A percentile compares a stretch with the other conserved stretches of the same genome.
Evolutionary conservation across 2,113 vertebrate genomes (phyloP).

Genomic region (Pomatorhinus ruficollis): DNA sequence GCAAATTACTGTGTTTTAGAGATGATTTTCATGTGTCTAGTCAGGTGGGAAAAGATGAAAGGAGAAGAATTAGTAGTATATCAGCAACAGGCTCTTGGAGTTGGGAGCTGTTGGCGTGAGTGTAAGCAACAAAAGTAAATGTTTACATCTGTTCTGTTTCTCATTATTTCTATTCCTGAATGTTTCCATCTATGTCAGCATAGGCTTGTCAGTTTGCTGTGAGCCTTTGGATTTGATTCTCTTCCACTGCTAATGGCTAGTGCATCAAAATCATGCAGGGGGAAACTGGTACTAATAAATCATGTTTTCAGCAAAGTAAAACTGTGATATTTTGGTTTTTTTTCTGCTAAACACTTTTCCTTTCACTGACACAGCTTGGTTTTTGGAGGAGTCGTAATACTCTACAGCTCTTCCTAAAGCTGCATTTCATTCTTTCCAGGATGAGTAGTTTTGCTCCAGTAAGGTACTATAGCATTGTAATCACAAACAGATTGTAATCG

Average conservation of each 20-base stretch:
- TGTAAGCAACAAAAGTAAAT: background rate
- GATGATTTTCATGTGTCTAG: background rate
- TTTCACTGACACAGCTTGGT: background rate
- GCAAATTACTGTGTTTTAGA: rapidly evolving
- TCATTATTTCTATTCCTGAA: background rate
- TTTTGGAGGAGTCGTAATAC: background rate
- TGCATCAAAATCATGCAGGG: background rate
- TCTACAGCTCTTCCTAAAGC: background rate
- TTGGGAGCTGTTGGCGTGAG: background rate
- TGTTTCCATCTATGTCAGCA: background rate
- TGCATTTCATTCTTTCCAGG: background rate
- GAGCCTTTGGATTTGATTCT: background rate
- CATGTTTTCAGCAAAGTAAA: background rate
- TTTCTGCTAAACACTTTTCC: background rate
- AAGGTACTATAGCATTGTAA: background rate
- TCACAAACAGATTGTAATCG: background rate
- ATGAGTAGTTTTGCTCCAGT: background rate
- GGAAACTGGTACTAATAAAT: background rate
- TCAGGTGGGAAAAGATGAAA: background rate
- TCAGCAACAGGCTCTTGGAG: background rate
- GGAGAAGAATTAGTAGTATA: background rate
- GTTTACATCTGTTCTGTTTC: background rate
- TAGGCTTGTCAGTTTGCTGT: background rate
- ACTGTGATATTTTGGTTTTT: background rate
- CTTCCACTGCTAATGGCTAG: rapidly evolving